Conservation (phyloP, 2,113 vertebrate genomes). For the Cygnus atratus region DNA sequence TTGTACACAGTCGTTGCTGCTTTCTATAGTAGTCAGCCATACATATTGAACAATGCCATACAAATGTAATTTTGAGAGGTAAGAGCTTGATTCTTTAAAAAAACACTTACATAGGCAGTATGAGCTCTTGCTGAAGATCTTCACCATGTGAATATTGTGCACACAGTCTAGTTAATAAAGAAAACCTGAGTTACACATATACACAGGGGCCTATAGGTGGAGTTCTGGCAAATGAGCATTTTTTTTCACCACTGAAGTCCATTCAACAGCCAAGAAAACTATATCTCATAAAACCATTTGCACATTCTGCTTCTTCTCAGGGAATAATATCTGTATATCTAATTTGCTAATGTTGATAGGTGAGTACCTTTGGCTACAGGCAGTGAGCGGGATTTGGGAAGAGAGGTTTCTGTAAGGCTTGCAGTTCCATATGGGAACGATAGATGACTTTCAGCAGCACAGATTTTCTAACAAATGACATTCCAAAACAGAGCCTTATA, state of each 20-base stretch:
- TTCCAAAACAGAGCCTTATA: conserved; percentile 57
- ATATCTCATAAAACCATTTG: conserved; percentile 1
- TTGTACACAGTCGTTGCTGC: conserved; percentile 68
- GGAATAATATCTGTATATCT: conserved; percentile 26
- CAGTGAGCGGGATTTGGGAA: neutral
- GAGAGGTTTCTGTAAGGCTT: neutral
- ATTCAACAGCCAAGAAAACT: neutral
- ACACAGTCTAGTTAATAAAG: conserved; percentile 58
- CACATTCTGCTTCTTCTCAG: neutral
- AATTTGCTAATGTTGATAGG: neutral
- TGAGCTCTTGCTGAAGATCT: conserved; percentile 69
- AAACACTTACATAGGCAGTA: conserved; percentile 69
- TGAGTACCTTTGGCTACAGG: neutral
- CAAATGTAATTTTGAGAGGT: conserved; percentile 76
- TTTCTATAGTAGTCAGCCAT: conserved; percentile 73
- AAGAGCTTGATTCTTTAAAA: conserved; percentile 76
- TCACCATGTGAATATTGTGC: conserved; percentile 66
- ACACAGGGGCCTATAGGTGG: neutral
- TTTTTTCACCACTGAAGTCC: conserved; percentile 8
- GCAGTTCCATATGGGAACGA: conserved; percentile 13
- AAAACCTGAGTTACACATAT: conserved; percentile 41
- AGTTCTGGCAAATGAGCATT: neutral
- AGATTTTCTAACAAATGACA: conserved; percentile 58
- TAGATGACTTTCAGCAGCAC: conserved; percentile 62
- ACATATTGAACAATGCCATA: conserved; percentile 76